Base-by-base conservation (phyloP, 2,888 invertebrate genomes). In the Drosophila tripunctata region DNA sequence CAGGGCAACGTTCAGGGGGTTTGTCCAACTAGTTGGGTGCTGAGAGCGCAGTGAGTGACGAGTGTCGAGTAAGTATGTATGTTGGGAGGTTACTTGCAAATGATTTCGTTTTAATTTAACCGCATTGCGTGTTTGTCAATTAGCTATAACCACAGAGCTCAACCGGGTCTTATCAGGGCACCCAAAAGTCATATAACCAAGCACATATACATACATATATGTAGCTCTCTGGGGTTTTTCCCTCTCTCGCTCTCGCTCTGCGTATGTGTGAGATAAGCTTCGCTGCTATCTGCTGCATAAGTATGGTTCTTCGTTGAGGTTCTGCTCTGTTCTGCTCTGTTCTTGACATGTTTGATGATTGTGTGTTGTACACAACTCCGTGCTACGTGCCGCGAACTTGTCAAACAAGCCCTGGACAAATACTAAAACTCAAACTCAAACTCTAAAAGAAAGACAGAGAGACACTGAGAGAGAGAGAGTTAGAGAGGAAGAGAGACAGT, bases 51-150 rank as follows among this genome's bases (percentile, higher is more conserved):
- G 10, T 1, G 17, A 27, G 31, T 8, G 22, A 10, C 0, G 31
- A 12, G 33, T 14, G n/a, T 8, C 1, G 24, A 31, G 38, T 36
- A 15, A 14, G 6, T 19, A 19, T 30, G 10, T 3, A 31, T 21
- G 35, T 7, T 66, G 44, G 31, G 14, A 41, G 45, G 70, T 22
- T 78, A 74, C 78, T 82, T 76, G 76, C 87, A 85, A 87, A 87
- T 83, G 83, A 83, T 76, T 80, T 85, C 81, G 85, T 85, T 83
- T 84, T 76, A 81, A 84, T 87, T 87, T 74, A 87, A 73, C 82
- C 85, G 82, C 73, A 51, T 57, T 52, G 47, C 41, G 41, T 41
- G 4, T 43, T 58, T 62, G 64, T 86, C 86, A 73, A 65, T 61
- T 69, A 70, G 67, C 52, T 31, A 41, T 41, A 35, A 40, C 47